Evolutionary conservation across 2,888 invertebrate genomes (phyloP), one percentile per base, ranked within the genome.

Genomic region (Yponomeuta sedellus): DNA sequence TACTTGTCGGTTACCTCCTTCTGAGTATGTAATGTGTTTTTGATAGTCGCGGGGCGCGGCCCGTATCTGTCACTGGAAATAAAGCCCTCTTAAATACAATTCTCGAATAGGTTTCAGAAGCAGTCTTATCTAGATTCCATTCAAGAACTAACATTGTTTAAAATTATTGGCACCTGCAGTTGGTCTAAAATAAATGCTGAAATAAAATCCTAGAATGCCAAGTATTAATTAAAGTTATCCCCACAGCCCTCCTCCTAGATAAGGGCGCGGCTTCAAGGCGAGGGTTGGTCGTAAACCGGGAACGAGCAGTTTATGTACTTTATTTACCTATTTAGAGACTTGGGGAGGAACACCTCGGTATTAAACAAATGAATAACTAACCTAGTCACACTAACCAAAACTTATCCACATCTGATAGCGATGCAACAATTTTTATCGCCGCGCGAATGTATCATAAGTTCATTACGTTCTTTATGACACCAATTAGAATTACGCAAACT

Each of bases 21-120:
- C 78, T 83, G 80, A 80, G 56, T 25, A 28, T 19, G 82, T 87
- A 88, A 88, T 88, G 80, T 77, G 79, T 77, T 84, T 86, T 86
- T 86, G 87, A 88, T 88, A 77, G 81, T 82, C 78, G 82, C 86
- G 83, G 34, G 89, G 88, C 76, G 86, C 82, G 87, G 83, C 74
- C 76, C 76, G 72, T 82, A 80, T 76, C 77, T 68, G 71, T 70
- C 79, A 81, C 77, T 75, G 70, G 67, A 66, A 66, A 80, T 79
- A 80, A 74, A 58, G 71, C 71, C 71, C 73, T 74, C 72, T 71
- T 72, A 34, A 44, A 64, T 20, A 34, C 20, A 44, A 44, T 16
- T 44, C 39, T 39, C 28, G 16, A 22, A 39, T 39, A 10, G 20
- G 16, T 34, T 64, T 22, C 64, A 64, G 64, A n/a, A 64, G 64